A percentile compares a stretch with the other conserved stretches of the same genome.
Conservation (phyloP, 2,113 vertebrate species). For the Actenoides hombroni region DNA sequence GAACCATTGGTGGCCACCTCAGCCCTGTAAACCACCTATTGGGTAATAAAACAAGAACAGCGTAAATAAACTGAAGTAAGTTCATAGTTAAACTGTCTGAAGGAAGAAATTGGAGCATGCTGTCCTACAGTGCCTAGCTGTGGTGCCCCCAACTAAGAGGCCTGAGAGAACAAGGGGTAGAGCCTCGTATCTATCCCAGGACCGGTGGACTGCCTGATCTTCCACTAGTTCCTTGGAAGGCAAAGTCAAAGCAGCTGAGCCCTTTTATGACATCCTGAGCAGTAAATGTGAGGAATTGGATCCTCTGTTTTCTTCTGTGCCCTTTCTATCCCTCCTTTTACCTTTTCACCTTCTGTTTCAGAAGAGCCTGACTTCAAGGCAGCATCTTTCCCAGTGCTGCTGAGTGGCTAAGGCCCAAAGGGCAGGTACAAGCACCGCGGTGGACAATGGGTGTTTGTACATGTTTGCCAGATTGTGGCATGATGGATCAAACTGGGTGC, state of each 20-base stretch:
- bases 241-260: background rate
- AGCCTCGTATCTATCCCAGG: background rate
- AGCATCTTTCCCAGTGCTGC: accelerated
- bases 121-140: background rate
- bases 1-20: background rate
- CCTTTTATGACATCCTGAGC: background rate
- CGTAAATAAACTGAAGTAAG: background rate
- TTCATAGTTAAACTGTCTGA: background rate
- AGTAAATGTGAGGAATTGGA: background rate
- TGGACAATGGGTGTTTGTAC: accelerated
- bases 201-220: background rate
- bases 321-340: background rate
- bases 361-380: background rate
- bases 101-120: background rate
- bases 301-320: background rate
- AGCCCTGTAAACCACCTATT: background rate
- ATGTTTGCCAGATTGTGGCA: accelerated
- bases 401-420: background rate
- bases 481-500: accelerated
- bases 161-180: background rate
- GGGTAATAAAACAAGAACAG: background rate
- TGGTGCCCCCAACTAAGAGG: background rate
- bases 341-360: background rate
- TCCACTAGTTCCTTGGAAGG: background rate
- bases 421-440: too few relatives aligned